Evolutionary conservation across 2,113 vertebrate species (phyloP), one percentile per base, ranked within the genome.

Genomic region (Tragelaphus strepsiceros): DNA sequence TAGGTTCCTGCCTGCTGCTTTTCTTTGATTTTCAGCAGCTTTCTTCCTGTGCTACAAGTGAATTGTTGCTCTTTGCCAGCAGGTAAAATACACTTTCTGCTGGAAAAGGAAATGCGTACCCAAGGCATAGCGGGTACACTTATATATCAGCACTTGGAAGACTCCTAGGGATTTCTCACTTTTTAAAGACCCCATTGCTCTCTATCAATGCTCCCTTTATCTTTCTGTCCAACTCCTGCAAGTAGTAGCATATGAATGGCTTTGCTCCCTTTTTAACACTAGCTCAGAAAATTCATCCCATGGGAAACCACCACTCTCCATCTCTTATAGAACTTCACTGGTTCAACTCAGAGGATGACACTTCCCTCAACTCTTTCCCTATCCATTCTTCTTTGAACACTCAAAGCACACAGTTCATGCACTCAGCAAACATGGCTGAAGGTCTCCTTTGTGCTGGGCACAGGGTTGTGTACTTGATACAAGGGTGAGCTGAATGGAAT

Each of bases 1-100:
- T 35, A 71, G 95, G 74, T 74, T 92, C 94, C 49, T 64, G 86
- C 88, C 96, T 97, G 84, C 97, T 80, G 2, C 62, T 98, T 98
- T 24, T 96, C 78, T 96, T 97, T 98, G 93, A 92, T 97, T 97
- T 93, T 58, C 90, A 71, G 62, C 26, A n/a, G 80, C 84, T 98
- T 96, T 98, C 94, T 97, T 94, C 46, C 64, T 26, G 35, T 54
- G 54, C 64, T 96, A 54, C 84, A 46, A 64, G 83, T 5, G 9
- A 83, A 80, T 96, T 83, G 30, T 93, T 96, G 81, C 82, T 97
- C 85, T 97, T 94, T 95, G 93, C 80, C 85, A 91, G 12, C 30
- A 97, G 90, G 77, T 81, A 91, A 97, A 96, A 91, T 53, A 49
- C 51, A 61, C 78, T 90, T 91, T 93, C 93, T 90, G 54, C 93